Percentiles rank a stretch among this genome's conserved stretches.
Conservation (phyloP, 2,113 vertebrate species). For the Pedionomus torquatus region DNA sequence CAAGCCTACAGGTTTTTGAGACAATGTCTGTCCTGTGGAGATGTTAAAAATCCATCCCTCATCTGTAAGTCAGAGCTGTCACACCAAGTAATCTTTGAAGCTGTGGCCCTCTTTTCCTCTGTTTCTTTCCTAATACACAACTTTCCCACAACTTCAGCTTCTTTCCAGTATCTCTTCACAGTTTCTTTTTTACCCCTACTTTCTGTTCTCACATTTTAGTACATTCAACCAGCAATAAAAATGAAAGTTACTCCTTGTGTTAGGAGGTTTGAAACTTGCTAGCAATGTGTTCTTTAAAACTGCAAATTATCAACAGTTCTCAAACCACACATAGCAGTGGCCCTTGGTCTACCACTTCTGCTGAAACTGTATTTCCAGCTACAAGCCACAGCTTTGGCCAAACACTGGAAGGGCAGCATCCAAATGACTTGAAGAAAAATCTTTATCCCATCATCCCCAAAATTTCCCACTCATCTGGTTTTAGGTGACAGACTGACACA, state of each 20-base stretch:
- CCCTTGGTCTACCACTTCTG: neutral
- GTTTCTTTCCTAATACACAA: rapidly evolving
- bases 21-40: neutral
- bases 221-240: neutral
- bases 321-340: neutral
- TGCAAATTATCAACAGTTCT: neutral
- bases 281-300: neutral
- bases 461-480: neutral
- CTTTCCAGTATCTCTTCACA: neutral
- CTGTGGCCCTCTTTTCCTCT: neutral
- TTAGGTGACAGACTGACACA: neutral
- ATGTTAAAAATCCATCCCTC: neutral
- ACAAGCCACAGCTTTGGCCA: neutral
- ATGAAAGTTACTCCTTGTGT: neutral
- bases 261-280: neutral
- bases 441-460: neutral
- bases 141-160: neutral
- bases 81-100: neutral
- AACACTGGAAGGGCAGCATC: neutral
- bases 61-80: neutral
- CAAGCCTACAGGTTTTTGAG: neutral
- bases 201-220: neutral
- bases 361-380: neutral
- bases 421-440: neutral
- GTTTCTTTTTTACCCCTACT: neutral